Evolutionary conservation across 2,113 vertebrate genomes (phyloP).

Genomic region (Scartelaos histophorus): DNA sequence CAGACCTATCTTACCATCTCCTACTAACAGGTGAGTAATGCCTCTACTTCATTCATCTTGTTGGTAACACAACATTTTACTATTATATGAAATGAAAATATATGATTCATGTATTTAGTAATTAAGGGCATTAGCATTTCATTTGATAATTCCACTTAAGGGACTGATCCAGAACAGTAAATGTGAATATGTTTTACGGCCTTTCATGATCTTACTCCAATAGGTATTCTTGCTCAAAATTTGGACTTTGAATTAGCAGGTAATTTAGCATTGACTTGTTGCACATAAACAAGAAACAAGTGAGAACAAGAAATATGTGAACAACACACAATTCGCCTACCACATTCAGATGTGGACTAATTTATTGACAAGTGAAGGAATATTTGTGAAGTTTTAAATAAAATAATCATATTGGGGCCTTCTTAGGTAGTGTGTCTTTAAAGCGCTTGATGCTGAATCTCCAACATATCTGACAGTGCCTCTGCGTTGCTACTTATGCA

Average conservation of each 20-base stretch:
- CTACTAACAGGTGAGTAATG: constrained; percentile 67
- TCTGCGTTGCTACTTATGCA: constrained; percentile 4
- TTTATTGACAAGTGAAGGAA: background rate
- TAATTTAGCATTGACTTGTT: background rate
- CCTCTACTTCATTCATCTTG: background rate
- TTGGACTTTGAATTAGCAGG: background rate
- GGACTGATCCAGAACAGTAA: background rate
- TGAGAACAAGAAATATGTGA: background rate
- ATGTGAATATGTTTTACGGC: background rate
- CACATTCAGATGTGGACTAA: background rate
- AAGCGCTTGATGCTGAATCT: background rate
- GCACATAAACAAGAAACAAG: background rate
- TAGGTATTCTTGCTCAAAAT: background rate
- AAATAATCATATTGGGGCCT: background rate
- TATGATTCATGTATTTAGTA: background rate
- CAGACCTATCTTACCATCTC: constrained; percentile 27
- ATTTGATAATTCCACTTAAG: background rate
- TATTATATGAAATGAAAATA: background rate
- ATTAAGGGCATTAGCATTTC: background rate
- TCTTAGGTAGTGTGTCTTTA: background rate
- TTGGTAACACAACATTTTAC: background rate
- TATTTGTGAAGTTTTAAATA: background rate
- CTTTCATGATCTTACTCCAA: background rate
- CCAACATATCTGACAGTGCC: constrained; percentile 4
- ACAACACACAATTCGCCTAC: background rate